These are phyloP conservation scores for Leptocoma aspasia DNA, from an alignment of 2,113 vertebrate genomes.

Conservation along the genomic window DNA sequence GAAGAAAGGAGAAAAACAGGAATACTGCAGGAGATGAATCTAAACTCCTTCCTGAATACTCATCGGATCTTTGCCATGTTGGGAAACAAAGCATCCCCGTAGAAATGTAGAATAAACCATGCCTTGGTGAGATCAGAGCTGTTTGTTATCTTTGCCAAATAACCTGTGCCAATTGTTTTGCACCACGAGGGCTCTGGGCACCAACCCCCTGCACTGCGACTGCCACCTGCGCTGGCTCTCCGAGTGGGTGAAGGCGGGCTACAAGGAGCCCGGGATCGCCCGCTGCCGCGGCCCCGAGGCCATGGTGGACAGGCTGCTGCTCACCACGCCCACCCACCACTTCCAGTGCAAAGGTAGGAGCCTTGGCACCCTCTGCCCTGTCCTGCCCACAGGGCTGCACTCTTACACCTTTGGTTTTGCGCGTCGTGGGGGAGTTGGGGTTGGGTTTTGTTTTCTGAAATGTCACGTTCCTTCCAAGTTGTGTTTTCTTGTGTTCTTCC, in stretches of 20 bases:
- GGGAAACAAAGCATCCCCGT: neutral
- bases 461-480: accelerated
- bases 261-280: slow-evolving; percentile 97
- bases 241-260: slow-evolving; percentile 96
- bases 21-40: neutral
- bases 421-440: accelerated
- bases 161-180: neutral
- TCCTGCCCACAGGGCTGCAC: accelerated
- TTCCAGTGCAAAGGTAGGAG: slow-evolving; percentile 93
- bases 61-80: neutral
- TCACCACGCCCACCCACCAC: slow-evolving; percentile 90
- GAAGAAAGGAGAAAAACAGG: neutral
- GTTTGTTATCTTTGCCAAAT: neutral
- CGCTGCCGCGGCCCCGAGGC: slow-evolving; percentile 89
- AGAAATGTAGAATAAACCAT: neutral
- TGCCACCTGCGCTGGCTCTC: slow-evolving; percentile 96
- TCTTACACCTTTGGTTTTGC: accelerated
- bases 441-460: neutral
- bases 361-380: neutral
- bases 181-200: slow-evolving; percentile 85
- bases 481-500: neutral
- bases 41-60: neutral
- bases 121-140: accelerated
- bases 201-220: slow-evolving; percentile 94
- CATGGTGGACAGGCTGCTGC: slow-evolving; percentile 92